Evolutionary conservation across 2,797 vertebrate species (phyloP).

Genomic region (Crossoptilon crossoptilon): DNA sequence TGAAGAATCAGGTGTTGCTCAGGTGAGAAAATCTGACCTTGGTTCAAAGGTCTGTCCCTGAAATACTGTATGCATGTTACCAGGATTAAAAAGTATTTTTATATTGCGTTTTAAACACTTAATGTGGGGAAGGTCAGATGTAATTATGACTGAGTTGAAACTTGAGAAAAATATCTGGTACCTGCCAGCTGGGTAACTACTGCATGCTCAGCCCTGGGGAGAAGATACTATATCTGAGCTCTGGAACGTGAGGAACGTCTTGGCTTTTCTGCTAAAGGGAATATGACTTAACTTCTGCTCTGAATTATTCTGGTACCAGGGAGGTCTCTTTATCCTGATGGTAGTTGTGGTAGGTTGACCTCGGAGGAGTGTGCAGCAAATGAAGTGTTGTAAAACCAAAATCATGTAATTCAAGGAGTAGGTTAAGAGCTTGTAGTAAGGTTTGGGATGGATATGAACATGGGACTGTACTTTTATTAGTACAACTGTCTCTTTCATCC

Average conservation of each 20-base stretch:
- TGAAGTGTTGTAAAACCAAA: not conserved
- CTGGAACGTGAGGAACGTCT: not conserved
- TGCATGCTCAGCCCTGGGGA: not conserved
- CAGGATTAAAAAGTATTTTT: not conserved
- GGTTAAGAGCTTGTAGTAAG: not conserved
- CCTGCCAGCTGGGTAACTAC: not conserved
- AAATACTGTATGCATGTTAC: not conserved
- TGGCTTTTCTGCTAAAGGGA: not conserved
- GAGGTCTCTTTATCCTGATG: not conserved
- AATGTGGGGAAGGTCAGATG: not conserved
- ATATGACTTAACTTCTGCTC: not conserved
- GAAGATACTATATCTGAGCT: rapidly evolving
- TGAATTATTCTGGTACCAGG: not conserved
- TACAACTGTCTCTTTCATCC: not conserved
- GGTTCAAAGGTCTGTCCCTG: not conserved
- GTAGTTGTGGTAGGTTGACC: not conserved
- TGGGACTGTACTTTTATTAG: not conserved
- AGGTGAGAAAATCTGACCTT: not conserved
- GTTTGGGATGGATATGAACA: not conserved
- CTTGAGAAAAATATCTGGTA: not conserved
- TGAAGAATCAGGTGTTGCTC: not conserved
- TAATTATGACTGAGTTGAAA: not conserved
- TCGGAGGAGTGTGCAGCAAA: not conserved
- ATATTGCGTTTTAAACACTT: not conserved
- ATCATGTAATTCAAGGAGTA: not conserved